These are phyloP conservation scores for Epinephelus cyanopodus DNA, from an alignment of 2,113 vertebrate genomes.

Conservation along the genomic window DNA sequence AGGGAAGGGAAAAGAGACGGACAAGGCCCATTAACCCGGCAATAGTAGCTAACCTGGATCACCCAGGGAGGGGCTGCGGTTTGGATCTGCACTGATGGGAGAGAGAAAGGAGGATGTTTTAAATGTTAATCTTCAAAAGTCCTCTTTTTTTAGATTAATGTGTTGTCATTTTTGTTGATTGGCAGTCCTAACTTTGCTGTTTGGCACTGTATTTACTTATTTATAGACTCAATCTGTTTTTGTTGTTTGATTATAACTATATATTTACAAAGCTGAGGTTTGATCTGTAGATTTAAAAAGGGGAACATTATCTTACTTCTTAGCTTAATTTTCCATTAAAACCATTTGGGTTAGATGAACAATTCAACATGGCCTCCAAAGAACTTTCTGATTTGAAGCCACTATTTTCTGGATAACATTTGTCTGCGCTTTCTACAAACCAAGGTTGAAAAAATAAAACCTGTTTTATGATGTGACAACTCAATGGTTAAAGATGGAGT, in stretches of 20 bases:
- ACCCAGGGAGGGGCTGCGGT: conserved; percentile 37
- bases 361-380: neutral
- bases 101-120: conserved; percentile 17
- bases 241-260: too few species aligned
- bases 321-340: neutral
- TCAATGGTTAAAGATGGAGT: neutral
- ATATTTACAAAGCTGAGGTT: neutral
- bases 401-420: neutral
- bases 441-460: neutral
- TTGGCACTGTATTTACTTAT: neutral
- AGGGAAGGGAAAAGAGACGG: conserved; percentile 61
- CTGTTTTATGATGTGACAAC: neutral
- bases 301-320: too few species aligned
- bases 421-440: neutral
- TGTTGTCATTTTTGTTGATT: neutral
- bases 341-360: neutral
- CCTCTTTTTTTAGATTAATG: neutral
- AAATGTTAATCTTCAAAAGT: conserved; percentile 33
- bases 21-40: conserved; percentile 80
- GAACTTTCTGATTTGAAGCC: too few species aligned
- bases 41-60: conserved; percentile 65
- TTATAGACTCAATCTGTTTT: neutral
- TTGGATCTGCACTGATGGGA: conserved; percentile 40
- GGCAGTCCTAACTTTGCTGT: neutral
- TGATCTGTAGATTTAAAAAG: neutral